Conservation (phyloP, 1,140 invertebrate genomes). For the Ditylenchus dipsaci region DNA sequence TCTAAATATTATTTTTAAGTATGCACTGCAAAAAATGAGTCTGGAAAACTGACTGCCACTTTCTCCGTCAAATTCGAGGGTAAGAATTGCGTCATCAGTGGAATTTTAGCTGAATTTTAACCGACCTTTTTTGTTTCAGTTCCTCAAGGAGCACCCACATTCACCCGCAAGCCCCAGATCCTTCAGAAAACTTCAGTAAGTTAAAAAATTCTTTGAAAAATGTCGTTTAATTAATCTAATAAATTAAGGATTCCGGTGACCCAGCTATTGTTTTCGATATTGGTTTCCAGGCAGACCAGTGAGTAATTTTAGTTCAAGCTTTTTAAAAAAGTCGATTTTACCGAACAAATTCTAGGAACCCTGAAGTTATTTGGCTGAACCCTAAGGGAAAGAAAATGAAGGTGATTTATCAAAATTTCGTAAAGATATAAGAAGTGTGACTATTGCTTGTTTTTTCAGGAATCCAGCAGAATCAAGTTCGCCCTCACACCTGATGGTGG, state of each 20-base stretch:
- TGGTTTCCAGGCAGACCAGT: slow-evolving; percentile 53
- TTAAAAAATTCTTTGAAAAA: no score
- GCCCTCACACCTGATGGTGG: slow-evolving; percentile 46
- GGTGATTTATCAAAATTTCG: not conserved
- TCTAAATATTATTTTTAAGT: no score
- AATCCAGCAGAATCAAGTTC: slow-evolving; percentile 57
- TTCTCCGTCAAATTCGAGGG: slow-evolving; percentile 58
- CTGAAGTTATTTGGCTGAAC: slow-evolving; percentile 58
- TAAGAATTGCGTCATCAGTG: slow-evolving; percentile 8
- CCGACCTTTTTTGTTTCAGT: slow-evolving; percentile 35
- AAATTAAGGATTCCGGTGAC: slow-evolving; percentile 30
- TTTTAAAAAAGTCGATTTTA: not conserved
- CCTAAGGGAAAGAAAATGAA: slow-evolving; percentile 58
- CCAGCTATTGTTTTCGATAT: slow-evolving; percentile 58
- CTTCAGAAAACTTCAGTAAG: slow-evolving; percentile 57
- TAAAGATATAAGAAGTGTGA: no score
- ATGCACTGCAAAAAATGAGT: slow-evolving; percentile 58
- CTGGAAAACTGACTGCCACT: slow-evolving; percentile 56
- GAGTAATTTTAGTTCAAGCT: not conserved
- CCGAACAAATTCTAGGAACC: slow-evolving; percentile 28
- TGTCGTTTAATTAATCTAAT: no score
- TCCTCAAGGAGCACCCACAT: slow-evolving; percentile 58
- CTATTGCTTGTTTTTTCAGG: slow-evolving; percentile 14
- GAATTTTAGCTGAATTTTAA: not conserved
- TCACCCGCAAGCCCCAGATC: slow-evolving; percentile 57